Conservation (phyloP, 2,113 vertebrate species). For the Eulacestoma nigropectus region DNA sequence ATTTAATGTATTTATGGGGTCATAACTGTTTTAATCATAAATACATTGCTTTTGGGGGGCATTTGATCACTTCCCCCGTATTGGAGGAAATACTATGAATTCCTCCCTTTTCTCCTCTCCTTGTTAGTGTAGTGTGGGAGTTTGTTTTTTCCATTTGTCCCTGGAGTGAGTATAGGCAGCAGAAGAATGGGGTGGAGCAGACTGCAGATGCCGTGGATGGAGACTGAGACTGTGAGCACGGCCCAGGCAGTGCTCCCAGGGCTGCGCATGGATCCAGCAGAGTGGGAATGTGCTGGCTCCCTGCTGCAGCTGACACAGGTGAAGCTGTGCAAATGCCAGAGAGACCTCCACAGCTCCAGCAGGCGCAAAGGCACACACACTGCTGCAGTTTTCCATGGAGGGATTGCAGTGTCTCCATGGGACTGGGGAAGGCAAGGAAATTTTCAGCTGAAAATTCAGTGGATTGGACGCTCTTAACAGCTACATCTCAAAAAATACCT, state of each 20-base stretch:
- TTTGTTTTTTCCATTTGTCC: constrained; percentile 47
- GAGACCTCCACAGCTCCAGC: background rate
- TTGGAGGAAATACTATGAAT: background rate
- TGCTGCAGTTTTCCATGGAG: background rate
- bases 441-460: background rate
- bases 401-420: rapidly evolving
- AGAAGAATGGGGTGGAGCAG: constrained; percentile 47
- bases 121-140: background rate
- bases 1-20: background rate
- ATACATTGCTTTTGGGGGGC: background rate
- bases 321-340: background rate
- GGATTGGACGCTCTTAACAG: background rate
- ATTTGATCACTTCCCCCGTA: background rate
- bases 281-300: background rate
- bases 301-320: background rate
- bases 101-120: background rate
- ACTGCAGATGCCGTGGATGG: constrained; percentile 11
- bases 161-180: constrained; percentile 18
- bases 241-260: background rate
- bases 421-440: background rate
- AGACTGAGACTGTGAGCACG: background rate
- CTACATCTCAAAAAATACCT: background rate
- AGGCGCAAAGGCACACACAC: background rate
- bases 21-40: background rate
- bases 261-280: background rate